Base-by-base conservation (phyloP, 2,113 vertebrate species). In the Passer domesticus region DNA sequence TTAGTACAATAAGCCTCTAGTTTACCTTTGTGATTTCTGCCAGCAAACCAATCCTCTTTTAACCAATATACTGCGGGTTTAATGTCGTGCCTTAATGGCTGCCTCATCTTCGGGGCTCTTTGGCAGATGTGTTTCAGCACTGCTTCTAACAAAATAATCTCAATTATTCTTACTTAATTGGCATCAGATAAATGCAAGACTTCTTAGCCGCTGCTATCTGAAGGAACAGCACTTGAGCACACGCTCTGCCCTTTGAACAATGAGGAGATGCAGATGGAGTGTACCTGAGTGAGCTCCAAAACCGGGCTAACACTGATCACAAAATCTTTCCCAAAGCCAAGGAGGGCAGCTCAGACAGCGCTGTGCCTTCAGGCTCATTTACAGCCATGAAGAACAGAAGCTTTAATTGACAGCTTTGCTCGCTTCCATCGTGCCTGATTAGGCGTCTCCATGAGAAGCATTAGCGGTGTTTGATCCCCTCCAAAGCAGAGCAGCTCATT, bases 161-260 rank as follows among this genome's bases (percentile, higher is more conserved):
- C 37, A 53, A 52, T 90, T 77, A 59, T 83, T 76, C 66, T 66
- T 31, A 41, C 60, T 76, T 91, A 94, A 94, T 62, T 94, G 69
- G 66, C 77, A 56, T 53, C 11, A 2, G 66, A 87, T 44, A 62
- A 91, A 90, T 2, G 37, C 1, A 16, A 73, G 55, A 33, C 33
- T 60, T 56, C 88, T 76, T 44, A 69, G 59, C 87, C 70, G 68
- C 41, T 82, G 10, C 59, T 66, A 6, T 41, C 63, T 41, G 73
- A 49, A 75, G 30, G 27, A 55, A 22, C 18, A 87, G 58, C 43
- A 37, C 31, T 90, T 35, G 25, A 39, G 75, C 56, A 50, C 33
- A 68, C 28, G 18, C 82, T 95, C 10, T 83, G 74, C 75, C 87
- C 87, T 93, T 69, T 74, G 76, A 95, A 73, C 87, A 96, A 96